Conservation (phyloP, 2,113 vertebrate species). For the Cynopterus brachyotis region DNA sequence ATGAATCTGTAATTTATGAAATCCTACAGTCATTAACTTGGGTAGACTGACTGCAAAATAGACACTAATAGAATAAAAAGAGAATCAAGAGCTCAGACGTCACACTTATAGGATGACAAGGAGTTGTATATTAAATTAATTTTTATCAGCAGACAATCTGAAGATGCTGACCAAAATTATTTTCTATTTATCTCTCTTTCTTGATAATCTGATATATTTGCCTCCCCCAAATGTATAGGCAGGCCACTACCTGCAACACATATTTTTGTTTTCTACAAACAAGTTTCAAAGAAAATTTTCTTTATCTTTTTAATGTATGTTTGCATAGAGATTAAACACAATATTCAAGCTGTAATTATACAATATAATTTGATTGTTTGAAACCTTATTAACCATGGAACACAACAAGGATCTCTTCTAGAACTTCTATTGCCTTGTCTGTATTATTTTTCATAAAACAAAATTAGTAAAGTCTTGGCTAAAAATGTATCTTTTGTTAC, state of each 20-base stretch:
- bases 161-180: constrained; percentile 50
- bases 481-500: not conserved
- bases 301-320: constrained; percentile 49
- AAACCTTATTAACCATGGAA: constrained; percentile 47
- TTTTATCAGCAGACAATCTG: constrained; percentile 72
- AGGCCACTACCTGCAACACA: not conserved
- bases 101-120: constrained; percentile 77
- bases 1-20: constrained; percentile 32
- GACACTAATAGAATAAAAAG: constrained; percentile 69
- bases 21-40: constrained; percentile 74
- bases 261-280: not conserved
- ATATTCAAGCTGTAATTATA: constrained; percentile 26
- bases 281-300: not conserved
- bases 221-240: not conserved
- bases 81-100: constrained; percentile 71
- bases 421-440: not conserved
- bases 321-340: constrained; percentile 42
- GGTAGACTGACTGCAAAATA: constrained; percentile 52
- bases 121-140: constrained; percentile 73
- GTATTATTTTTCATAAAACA: not conserved
- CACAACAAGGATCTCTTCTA: constrained; percentile 13
- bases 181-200: constrained; percentile 19
- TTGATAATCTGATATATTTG: constrained; percentile 40
- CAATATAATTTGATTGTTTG: constrained; percentile 48
- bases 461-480: not conserved